These are phyloP conservation scores for Ictidomys tridecemlineatus DNA, from an alignment of 2,113 vertebrate species.

Conservation along the genomic window DNA sequence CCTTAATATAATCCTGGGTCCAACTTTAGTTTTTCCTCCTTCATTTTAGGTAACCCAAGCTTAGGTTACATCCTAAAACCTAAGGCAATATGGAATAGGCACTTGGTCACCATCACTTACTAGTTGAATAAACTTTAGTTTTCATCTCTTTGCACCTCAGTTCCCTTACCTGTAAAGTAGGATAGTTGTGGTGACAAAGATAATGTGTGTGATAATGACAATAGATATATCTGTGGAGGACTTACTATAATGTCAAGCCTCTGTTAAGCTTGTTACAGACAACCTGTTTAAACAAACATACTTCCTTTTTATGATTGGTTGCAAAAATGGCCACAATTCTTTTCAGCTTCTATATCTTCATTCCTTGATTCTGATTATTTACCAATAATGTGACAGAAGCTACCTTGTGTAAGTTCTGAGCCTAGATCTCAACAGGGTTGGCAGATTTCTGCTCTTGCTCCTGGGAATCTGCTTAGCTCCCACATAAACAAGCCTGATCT, in stretches of 20 bases:
- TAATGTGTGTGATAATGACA: background rate
- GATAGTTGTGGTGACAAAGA: slow-evolving; percentile 31
- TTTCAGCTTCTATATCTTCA: background rate
- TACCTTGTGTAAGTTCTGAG: background rate
- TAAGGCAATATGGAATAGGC: background rate
- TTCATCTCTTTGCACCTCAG: slow-evolving; percentile 35
- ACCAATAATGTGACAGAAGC: slow-evolving; percentile 29
- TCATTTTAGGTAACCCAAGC: background rate
- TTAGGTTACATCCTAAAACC: background rate
- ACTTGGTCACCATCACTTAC: background rate
- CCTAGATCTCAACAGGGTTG: background rate
- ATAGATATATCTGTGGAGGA: background rate
- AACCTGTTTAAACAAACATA: background rate
- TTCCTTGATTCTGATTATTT: background rate
- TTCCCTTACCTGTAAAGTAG: slow-evolving; percentile 43
- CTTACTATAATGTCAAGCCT: slow-evolving; percentile 26
- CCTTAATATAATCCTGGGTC: background rate
- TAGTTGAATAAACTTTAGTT: slow-evolving; percentile 1
- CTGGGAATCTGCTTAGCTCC: background rate
- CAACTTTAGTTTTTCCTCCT: slow-evolving; percentile 30
- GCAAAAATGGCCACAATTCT: slow-evolving; percentile 29
- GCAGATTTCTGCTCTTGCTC: slow-evolving; percentile 5
- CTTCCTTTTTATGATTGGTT: slow-evolving; percentile 18
- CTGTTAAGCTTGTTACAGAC: slow-evolving; percentile 16
- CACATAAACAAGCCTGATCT: slow-evolving; percentile 28